Evolutionary conservation across 1,140 invertebrate genomes (phyloP), one percentile per base, ranked within the genome.

Genomic region (Rhyzopertha dominica): DNA sequence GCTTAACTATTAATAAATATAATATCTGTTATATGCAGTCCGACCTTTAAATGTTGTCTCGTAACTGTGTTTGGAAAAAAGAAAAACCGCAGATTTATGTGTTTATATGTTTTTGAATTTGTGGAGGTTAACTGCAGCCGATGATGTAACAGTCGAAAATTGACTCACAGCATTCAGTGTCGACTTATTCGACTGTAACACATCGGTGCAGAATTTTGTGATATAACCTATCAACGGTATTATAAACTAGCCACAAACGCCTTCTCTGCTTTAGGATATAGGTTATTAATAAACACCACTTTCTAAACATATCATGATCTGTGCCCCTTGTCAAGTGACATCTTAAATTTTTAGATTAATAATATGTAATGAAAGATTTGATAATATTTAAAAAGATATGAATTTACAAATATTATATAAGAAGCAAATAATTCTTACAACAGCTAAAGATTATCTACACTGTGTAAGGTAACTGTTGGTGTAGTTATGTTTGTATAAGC

Each of bases 221-320:
- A 67, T 65, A 66, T 55, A 52, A 56, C 45, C 57, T 65, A 63
- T 66, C 61, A 63, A 65, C 60, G 62, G 62, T 63, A 60, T 50
- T 61, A 56, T 60, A 55, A 65, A 65, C 63, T 67, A 66, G 63
- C 65, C 65, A 65, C 62, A 65, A 62, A 63, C 63, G 65, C 65
- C 65, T 67, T 67, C 65, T 67, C 63, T 67, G 65, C 65, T 66
- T 67, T 67, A 67, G 63, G 54, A 62, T 51, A 65, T 65, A 66
- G 62, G 61, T 54, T 51, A 43, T 56, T 59, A 57, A 62, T 53
- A 68, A 66, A 66, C 61, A 69, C 65, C 65, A 66, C 61, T 69
- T 62, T 67, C 65, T 65, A 68, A 69, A 69, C 67, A 69, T 69
- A 69, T 69, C 67, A 69, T 69, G 66, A 69, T 68, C 63, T 68